Base-by-base conservation (phyloP, 2,888 invertebrate species). In the Leucoptera coffeella region DNA sequence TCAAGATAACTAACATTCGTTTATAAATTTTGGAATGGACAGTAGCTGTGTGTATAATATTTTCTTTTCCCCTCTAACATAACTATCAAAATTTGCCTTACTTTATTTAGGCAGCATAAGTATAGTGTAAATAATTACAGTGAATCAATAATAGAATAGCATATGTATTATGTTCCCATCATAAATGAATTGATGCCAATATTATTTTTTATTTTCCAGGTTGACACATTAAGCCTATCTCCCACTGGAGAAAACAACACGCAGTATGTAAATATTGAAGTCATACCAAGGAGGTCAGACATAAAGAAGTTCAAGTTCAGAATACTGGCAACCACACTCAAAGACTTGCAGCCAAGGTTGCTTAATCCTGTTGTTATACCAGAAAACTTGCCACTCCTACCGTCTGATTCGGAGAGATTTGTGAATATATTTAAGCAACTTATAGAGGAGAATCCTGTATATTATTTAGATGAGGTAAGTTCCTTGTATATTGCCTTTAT, bases 221-320 rank as follows among this genome's bases (percentile, higher is more conserved):
- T 83, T 11, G 85, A 86, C 47, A 78, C 78, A 12, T 85, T 85
- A 45, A 57, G 72, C 14, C 62, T 90, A 25, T 78, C 86, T 2
- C 75, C 78, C 23, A 72, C 77, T n/a, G 74, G 78, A 23, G 79
- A 80, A 27, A 79, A 82, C 27, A 77, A 83, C 34, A 35, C 60
- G 2, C 92, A 93, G 53, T 92, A 81, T 51, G 69, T 93, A 4
- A 89, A 83, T 46, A 88, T 94, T 30, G 74, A 82, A 47, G 85
- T 84, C 0, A 78, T 78, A 29, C 78, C 85, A 1, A 65, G 65
- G 12, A 62, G 80, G n/a, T 51, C 59, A 14, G 73, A 75, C 15
- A 64, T 81, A 0, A 42, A 59, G 2, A 59, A 74, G 3, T 87
- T 87, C 43, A 64, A 72, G 15, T 80, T 87, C 44, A 76, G 90